Percentiles rank a stretch among this genome's conserved stretches.
These are phyloP conservation scores for Parambassis ranga DNA, from an alignment of 2,797 vertebrate species.

Conservation along the genomic window DNA sequence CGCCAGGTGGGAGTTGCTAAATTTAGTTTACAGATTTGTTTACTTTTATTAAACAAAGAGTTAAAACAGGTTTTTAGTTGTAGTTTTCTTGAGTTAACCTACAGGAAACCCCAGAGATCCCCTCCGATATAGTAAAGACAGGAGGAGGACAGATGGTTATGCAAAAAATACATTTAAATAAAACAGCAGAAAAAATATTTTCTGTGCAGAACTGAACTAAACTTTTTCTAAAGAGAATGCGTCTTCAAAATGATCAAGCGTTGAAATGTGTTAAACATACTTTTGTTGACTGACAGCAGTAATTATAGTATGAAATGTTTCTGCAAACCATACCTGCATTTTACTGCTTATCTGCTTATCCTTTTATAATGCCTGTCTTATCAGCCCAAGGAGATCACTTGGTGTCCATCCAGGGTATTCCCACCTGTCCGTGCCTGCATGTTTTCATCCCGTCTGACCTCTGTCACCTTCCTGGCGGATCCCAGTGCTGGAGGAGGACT, in stretches of 20 bases:
- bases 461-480: constrained; percentile 96
- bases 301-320: background rate
- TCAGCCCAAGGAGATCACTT: constrained; percentile 97
- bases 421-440: constrained; percentile 97
- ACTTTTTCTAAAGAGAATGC: background rate
- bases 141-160: no score
- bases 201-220: no score
- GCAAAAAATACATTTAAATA: no score
- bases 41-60: background rate
- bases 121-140: background rate
- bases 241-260: no score
- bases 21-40: background rate
- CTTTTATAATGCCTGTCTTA: constrained; percentile 11
- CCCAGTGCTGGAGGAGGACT: constrained; percentile 96
- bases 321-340: background rate
- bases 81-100: background rate
- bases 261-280: background rate
- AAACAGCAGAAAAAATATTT: no score
- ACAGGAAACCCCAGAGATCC: background rate
- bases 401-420: constrained; percentile 94
- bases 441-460: constrained; percentile 95
- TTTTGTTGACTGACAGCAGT: background rate
- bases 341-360: background rate
- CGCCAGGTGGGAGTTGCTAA: constrained; percentile 84
- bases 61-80: no score